phyloP scores from a whole-genome alignment of 2,888 invertebrate genomes.

The Rhagium mordax region DNA sequence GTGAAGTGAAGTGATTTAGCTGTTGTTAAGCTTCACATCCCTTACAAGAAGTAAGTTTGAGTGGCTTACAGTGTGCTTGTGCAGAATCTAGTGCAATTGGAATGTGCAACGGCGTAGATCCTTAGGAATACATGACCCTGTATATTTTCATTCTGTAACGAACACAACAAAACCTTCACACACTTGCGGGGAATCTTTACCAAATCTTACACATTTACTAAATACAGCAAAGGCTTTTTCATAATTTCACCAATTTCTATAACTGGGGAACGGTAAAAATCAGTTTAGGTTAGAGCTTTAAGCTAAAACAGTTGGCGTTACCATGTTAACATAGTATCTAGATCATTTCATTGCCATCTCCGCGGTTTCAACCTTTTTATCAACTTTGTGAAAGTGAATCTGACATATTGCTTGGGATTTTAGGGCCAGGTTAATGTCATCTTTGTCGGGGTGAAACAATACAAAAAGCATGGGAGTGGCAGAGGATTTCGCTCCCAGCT shows the following conservation, averaged over 20 bases:
- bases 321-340: not conserved
- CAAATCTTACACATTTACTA: not conserved
- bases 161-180: not conserved
- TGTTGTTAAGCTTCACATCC: slow-evolving; percentile 57
- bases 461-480: slow-evolving; percentile 82
- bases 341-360: not conserved
- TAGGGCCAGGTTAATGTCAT: slow-evolving; percentile 69
- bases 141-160: slow-evolving; percentile 6
- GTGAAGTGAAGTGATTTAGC: slow-evolving; percentile 65
- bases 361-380: not conserved
- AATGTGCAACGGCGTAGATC: slow-evolving; percentile 25
- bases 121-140: slow-evolving; percentile 33
- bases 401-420: slow-evolving; percentile 44
- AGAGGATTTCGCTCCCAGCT: slow-evolving; percentile 98
- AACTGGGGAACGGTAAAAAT: not conserved
- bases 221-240: not conserved
- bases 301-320: not conserved
- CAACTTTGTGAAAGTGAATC: not conserved
- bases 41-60: slow-evolving; percentile 65
- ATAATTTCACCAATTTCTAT: not conserved
- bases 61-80: slow-evolving; percentile 53
- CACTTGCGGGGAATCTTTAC: not conserved
- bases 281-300: not conserved
- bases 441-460: slow-evolving; percentile 65
- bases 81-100: slow-evolving; percentile 17